These are phyloP conservation scores for Oxycera nigricornis DNA, from an alignment of 2,888 invertebrate species.

Conservation along the genomic window DNA sequence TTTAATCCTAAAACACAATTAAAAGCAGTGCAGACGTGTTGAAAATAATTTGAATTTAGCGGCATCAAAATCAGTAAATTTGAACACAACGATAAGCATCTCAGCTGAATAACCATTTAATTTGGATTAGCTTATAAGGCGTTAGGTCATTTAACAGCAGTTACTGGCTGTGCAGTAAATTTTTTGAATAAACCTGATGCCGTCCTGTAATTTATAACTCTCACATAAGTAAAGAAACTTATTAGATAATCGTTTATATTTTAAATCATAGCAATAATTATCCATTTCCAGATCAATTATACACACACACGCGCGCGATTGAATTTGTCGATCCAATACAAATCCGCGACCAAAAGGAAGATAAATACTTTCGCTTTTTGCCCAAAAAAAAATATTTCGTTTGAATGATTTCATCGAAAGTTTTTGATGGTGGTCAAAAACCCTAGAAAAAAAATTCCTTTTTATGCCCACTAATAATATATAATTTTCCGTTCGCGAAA, in stretches of 20 bases:
- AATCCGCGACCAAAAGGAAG: not conserved
- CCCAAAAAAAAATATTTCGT: not conserved
- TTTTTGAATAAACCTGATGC: no score
- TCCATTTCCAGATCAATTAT: not conserved
- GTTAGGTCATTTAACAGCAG: no score
- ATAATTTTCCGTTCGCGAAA: conserved; percentile 11
- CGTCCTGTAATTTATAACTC: no score
- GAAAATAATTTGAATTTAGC: no score
- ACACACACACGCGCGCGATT: no score
- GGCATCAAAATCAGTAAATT: no score
- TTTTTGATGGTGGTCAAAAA: not conserved
- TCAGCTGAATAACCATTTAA: no score
- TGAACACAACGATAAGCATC: no score
- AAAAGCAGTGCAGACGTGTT: no score
- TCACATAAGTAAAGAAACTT: not conserved
- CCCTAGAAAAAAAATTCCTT: not conserved
- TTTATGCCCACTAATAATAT: conserved; percentile 21
- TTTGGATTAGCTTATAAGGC: no score
- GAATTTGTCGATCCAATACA: not conserved
- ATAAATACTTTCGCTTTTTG: not conserved
- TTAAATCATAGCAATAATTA: not conserved
- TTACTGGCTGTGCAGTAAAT: no score
- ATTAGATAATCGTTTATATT: not conserved
- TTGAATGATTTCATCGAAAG: not conserved
- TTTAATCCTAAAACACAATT: no score